A percentile compares a stretch with the other conserved stretches of the same genome.
phyloP scores from a whole-genome alignment of 2,113 vertebrate genomes.

The Dipodomys spectabilis region DNA sequence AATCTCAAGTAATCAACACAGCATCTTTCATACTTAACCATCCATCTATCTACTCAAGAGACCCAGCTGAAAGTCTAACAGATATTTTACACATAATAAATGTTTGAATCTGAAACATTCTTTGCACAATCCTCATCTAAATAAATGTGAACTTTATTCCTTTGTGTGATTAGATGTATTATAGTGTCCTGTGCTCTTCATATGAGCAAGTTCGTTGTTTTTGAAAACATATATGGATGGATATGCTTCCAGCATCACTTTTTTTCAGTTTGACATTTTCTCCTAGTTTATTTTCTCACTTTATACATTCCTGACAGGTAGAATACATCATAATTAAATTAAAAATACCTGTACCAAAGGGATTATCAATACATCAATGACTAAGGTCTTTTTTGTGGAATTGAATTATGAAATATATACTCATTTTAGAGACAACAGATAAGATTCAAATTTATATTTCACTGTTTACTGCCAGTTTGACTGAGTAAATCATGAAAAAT shows the following conservation, averaged over 20 bases:
- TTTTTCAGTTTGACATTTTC: conserved; percentile 9
- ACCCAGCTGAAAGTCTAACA: background rate
- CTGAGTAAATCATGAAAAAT: background rate
- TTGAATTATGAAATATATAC: background rate
- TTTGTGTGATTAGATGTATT: background rate
- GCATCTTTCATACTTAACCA: background rate
- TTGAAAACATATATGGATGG: background rate
- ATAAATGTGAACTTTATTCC: background rate
- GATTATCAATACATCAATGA: background rate
- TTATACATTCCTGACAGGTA: background rate
- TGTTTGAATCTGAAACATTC: background rate
- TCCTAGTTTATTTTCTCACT: background rate
- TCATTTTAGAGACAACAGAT: background rate
- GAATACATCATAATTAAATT: background rate
- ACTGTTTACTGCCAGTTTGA: background rate
- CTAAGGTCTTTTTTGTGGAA: background rate
- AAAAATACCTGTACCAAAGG: background rate
- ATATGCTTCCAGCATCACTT: background rate
- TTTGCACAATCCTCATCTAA: background rate
- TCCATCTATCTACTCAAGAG: background rate
- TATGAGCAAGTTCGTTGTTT: background rate
- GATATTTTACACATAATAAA: background rate
- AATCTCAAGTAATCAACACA: background rate
- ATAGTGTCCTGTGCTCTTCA: background rate
- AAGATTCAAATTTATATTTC: conserved; percentile 12